A percentile compares a stretch with the other conserved stretches of the same genome.
Conservation (phyloP, 2,888 invertebrate genomes). For the Synergus laeviventris region DNA sequence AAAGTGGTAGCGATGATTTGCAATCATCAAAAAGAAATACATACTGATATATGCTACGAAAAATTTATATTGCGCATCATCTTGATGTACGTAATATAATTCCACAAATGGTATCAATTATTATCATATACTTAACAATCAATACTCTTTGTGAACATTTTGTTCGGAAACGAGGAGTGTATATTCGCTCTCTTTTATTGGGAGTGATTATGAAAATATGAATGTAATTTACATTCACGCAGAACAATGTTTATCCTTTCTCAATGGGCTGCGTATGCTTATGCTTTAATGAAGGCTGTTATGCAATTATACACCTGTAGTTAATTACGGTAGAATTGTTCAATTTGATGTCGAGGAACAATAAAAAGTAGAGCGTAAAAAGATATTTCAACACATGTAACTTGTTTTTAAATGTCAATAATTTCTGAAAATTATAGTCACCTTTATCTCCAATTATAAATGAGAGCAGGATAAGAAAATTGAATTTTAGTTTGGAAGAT, state of each 20-base stretch:
- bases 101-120: neutral
- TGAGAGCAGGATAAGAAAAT: neutral
- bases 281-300: neutral
- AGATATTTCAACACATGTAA: neutral
- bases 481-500: neutral
- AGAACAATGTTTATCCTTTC: conserved; percentile 15
- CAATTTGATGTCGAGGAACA: neutral
- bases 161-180: neutral
- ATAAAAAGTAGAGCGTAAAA: neutral
- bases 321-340: neutral
- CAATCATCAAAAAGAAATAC: neutral
- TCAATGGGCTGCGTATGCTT: conserved; percentile 7
- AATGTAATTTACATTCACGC: neutral
- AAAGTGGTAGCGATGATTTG: conserved; percentile 26
- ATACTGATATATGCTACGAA: neutral
- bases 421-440: neutral
- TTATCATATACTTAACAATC: too few relatives aligned
- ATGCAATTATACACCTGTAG: conserved; percentile 13
- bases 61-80: neutral
- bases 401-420: neutral
- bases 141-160: neutral
- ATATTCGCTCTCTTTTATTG: neutral
- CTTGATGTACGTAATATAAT: neutral
- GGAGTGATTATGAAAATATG: neutral
- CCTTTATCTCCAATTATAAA: neutral